phyloP scores from a whole-genome alignment of 2,113 vertebrate species.

The Gorsachius goisagi region DNA sequence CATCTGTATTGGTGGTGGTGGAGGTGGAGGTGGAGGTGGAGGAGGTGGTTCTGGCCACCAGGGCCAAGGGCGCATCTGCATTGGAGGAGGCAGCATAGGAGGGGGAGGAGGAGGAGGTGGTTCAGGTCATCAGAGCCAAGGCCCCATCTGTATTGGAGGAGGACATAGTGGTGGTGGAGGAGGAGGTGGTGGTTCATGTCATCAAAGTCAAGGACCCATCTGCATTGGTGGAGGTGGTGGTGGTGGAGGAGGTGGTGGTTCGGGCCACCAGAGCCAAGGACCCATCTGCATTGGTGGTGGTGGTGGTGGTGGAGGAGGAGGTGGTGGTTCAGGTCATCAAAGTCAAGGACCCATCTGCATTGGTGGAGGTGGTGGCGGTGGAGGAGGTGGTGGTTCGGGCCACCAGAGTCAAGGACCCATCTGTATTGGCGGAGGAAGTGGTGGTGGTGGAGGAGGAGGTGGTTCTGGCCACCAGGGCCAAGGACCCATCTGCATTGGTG shows the following conservation, averaged over 20 bases:
- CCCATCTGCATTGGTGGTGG: neutral
- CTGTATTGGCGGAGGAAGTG: too few relatives aligned
- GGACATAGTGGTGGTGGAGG: neutral
- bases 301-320: neutral
- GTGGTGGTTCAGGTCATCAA: too few relatives aligned
- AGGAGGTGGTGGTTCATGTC: neutral
- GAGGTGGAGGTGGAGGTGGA: neutral
- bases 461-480: accelerated
- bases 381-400: too few relatives aligned
- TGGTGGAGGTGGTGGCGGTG: too few relatives aligned
- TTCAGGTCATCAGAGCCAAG: accelerated
- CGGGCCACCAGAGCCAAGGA: accelerated
- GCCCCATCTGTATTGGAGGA: neutral
- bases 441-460: too few relatives aligned
- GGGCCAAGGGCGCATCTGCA: accelerated
- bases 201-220: neutral
- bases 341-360: too few relatives aligned
- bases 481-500: neutral
- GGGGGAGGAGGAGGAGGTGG: neutral
- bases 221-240: neutral
- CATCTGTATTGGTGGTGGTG: neutral
- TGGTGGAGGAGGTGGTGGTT: neutral
- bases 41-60: neutral
- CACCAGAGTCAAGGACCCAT: too few relatives aligned
- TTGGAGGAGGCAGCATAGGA: neutral